Base-by-base conservation (phyloP, 2,888 invertebrate genomes). In the Barypeithes pellucidus region DNA sequence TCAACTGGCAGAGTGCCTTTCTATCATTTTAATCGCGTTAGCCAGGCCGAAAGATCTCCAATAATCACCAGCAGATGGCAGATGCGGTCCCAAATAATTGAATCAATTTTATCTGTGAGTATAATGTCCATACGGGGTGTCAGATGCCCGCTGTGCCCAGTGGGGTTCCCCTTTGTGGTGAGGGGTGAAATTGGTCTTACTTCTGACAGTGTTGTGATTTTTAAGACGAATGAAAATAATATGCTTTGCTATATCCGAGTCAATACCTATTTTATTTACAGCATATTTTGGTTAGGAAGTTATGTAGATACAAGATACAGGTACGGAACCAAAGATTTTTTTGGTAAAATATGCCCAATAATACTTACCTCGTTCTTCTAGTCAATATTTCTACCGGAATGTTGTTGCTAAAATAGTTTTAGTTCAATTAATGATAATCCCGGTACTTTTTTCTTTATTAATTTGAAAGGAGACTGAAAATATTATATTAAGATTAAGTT, bases 1-100 rank as follows among this genome's bases (percentile, higher is more conserved):
- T 71, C 71, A 66, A 66, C 66, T 29, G 50, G 65, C 60, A 67
- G 41, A 60, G 24, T 59, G 65, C 43, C 60, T 57, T 59, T 50
- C 47, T 33, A 33, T 16, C 54, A 22, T 33, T 54, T 54, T 85
- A 85, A 85, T 85, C 85, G 84, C 83, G 83, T 85, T 84, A 85
- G 80, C 80, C 79, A 82, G 82, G 83, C 83, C 81, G 83, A 80
- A 84, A 83, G 82, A 57, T 82, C 84, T 82, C 83, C 81, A 82
- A 85, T 85, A 85, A 85, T 85, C 81, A 85, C 85, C 84, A 84
- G 85, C 86, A 86, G 86, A 86, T 86, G 86, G 85, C 85, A 86
- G 86, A 86, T 86, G 86, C 84, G 85, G 85, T 86, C 80, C 82
- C 83, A 84, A 84, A 84, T 86, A 86, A 86, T 86, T 86, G 86